Percentiles rank a stretch among this genome's conserved stretches.
These are phyloP conservation scores for Buceros bicornis DNA, from an alignment of 2,797 vertebrate genomes.

Conservation along the genomic window DNA sequence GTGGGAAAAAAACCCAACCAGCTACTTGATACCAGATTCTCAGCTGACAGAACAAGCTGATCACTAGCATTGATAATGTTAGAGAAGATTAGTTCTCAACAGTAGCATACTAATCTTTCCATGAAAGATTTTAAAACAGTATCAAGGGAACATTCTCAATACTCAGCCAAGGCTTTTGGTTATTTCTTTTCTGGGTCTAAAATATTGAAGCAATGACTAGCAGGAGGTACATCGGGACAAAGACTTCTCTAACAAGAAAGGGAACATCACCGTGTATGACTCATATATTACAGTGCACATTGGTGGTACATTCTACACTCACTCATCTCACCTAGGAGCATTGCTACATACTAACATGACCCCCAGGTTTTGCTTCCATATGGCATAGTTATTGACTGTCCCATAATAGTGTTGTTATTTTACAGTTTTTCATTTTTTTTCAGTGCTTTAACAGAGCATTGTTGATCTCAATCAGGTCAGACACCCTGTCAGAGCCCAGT, in stretches of 20 bases:
- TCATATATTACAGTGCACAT: background rate
- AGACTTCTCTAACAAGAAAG: background rate
- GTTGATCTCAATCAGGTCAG: constrained; percentile 71
- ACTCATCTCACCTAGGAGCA: background rate
- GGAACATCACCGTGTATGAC: background rate
- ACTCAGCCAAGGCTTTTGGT: constrained; percentile 15
- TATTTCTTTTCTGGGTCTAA: constrained; percentile 20
- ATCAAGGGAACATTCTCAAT: background rate
- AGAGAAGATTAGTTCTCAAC: constrained; percentile 20
- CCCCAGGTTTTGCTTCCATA: background rate
- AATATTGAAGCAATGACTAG: background rate
- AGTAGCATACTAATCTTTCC: background rate
- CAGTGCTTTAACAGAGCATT: background rate
- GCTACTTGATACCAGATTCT: background rate
- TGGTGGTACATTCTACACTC: background rate
- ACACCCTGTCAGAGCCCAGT: constrained; percentile 58
- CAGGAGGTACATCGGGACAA: background rate
- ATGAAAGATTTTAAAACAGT: constrained; percentile 20
- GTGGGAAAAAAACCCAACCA: rapidly evolving
- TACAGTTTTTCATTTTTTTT: background rate
- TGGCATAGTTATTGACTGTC: background rate
- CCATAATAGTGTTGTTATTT: background rate
- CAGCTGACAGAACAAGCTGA: background rate
- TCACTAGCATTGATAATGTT: background rate
- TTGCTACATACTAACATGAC: background rate